Percentiles rank a stretch among this genome's conserved stretches.
Evolutionary conservation across 2,113 vertebrate genomes (phyloP).

Genomic region (Labrus mixtus): DNA sequence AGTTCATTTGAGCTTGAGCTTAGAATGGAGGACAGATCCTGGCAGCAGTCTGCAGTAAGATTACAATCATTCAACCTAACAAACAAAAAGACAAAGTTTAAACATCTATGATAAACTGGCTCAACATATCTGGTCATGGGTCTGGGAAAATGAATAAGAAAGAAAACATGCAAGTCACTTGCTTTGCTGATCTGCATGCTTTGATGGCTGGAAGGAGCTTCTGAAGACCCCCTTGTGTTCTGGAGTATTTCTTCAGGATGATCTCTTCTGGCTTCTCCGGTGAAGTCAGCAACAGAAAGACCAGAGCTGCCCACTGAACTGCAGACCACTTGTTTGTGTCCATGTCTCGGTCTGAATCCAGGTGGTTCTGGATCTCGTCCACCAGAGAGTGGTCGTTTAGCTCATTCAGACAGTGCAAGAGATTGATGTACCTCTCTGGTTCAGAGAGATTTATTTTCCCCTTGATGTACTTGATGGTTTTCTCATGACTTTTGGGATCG

Average conservation of each 20-base stretch:
- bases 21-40: not conserved
- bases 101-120: not conserved
- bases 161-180: not conserved
- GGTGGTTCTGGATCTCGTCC: conserved; percentile 4
- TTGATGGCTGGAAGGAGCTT: conserved; percentile 35
- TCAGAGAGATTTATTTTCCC: not conserved
- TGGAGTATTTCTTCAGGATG: conserved; percentile 29
- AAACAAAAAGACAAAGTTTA: not conserved
- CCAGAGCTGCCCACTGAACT: conserved; percentile 29
- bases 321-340: not conserved
- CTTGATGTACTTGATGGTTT: conserved; percentile 25
- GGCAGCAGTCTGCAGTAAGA: conserved; percentile 5
- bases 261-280: not conserved
- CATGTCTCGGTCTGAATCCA: not conserved
- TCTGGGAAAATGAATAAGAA: not conserved
- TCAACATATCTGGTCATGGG: not conserved
- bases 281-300: conserved; percentile 39
- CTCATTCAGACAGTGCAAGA: conserved; percentile 43
- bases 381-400: conserved; percentile 6
- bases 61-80: conserved; percentile 30
- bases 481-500: not conserved
- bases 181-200: conserved; percentile 20
- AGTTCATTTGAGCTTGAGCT: conserved; percentile 14
- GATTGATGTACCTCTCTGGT: conserved; percentile 24
- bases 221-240: not conserved